Evolutionary conservation across 2,888 invertebrate species (phyloP).

Genomic region (Leptopilina myrica): DNA sequence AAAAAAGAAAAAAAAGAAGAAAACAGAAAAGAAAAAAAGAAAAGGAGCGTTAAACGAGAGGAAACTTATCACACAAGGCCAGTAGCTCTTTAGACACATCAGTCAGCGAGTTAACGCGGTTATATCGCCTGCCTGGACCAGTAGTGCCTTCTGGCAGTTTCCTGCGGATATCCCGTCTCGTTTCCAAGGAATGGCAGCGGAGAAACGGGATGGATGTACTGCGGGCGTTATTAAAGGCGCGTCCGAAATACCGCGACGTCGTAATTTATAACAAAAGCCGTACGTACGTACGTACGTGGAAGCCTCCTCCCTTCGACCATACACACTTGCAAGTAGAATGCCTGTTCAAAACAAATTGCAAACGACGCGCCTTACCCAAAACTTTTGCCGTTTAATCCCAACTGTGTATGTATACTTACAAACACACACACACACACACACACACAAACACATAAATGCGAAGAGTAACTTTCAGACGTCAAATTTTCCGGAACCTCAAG

Average conservation of each 20-base stretch:
- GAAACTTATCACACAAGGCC: constrained; percentile 30
- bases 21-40: background rate
- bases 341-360: constrained; percentile 37
- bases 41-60: constrained; percentile 8
- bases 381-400: constrained; percentile 30
- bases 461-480: constrained; percentile 10
- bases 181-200: constrained; percentile 23
- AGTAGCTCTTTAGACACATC: constrained; percentile 38
- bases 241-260: constrained; percentile 52
- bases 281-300: constrained; percentile 33
- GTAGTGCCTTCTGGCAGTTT: constrained; percentile 38
- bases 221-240: constrained; percentile 56
- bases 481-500: constrained; percentile 14
- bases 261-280: constrained; percentile 52
- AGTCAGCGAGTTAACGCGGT: constrained; percentile 40
- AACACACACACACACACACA: too few relatives aligned
- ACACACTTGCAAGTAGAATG: constrained; percentile 13
- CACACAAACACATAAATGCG: too few relatives aligned
- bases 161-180: constrained; percentile 11
- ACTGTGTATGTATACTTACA: background rate
- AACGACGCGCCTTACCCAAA: constrained; percentile 21
- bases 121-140: constrained; percentile 38
- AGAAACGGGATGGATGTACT: constrained; percentile 34
- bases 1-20: constrained; percentile 13
- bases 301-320: background rate